Conservation (phyloP, 1,140 invertebrate species). For the Maconellicoccus hirsutus region DNA sequence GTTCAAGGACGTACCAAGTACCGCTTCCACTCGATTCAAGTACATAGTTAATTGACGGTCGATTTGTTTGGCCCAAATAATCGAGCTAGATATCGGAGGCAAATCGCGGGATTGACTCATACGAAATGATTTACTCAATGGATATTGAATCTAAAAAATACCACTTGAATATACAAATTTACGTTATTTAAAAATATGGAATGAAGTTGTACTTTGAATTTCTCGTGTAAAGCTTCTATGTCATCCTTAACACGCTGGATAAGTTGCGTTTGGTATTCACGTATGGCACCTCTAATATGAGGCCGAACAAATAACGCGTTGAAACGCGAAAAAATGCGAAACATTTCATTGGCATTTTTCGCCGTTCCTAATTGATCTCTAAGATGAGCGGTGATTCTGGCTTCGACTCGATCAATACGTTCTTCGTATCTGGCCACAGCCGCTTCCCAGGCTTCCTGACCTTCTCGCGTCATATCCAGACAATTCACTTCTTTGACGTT, state of each 20-base stretch:
- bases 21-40: constrained; percentile 91
- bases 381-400: constrained; percentile 88
- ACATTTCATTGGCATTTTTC: constrained; percentile 99
- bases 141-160: constrained; percentile 32
- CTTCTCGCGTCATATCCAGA: constrained; percentile 92
- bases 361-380: constrained; percentile 94
- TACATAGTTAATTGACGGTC: constrained; percentile 96
- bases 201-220: constrained; percentile 69
- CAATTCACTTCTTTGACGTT: constrained; percentile 98
- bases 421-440: constrained; percentile 93
- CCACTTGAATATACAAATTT: too few relatives aligned
- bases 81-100: constrained; percentile 91
- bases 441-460: constrained; percentile 93
- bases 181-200: not conserved
- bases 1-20: constrained; percentile 53
- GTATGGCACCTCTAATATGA: constrained; percentile 94
- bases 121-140: constrained; percentile 69
- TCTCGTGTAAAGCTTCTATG: constrained; percentile 93
- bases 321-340: constrained; percentile 89
- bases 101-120: constrained; percentile 86
- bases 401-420: constrained; percentile 79
- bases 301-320: constrained; percentile 97
- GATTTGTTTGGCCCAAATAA: constrained; percentile 98
- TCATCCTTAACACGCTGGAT: constrained; percentile 99
- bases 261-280: constrained; percentile 97